phyloP scores from a whole-genome alignment of 2,113 vertebrate genomes.

The Rhinopithecus roxellana region DNA sequence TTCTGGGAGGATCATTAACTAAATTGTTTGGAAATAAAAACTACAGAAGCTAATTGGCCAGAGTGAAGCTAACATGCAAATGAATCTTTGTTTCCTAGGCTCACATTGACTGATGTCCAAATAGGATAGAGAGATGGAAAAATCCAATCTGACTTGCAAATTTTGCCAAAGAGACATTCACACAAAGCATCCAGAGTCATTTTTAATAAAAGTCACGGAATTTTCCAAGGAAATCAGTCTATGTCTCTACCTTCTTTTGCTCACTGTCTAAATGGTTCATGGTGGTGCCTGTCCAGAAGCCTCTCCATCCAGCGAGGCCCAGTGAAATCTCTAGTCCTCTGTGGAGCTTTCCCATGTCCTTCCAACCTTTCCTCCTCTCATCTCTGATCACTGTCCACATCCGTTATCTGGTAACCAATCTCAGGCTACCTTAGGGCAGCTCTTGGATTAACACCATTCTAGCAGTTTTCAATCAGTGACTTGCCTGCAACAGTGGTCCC shows the following conservation, averaged over 20 bases:
- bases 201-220: background rate
- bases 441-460: background rate
- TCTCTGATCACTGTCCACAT: background rate
- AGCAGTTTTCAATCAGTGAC: background rate
- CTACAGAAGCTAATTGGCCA: background rate
- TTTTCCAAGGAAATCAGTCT: conserved; percentile 25
- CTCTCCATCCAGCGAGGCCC: background rate
- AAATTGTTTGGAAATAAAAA: conserved; percentile 42
- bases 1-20: background rate
- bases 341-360: background rate
- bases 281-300: background rate
- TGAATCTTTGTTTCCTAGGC: background rate
- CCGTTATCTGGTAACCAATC: background rate
- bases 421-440: background rate
- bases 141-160: conserved; percentile 4
- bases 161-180: background rate
- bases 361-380: background rate
- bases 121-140: background rate
- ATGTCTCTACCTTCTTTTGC: background rate
- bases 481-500: background rate
- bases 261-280: background rate
- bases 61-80: background rate
- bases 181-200: background rate
- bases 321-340: background rate
- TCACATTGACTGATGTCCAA: background rate